Conservation (phyloP, 2,797 vertebrate genomes). For the Liasis olivaceus region DNA sequence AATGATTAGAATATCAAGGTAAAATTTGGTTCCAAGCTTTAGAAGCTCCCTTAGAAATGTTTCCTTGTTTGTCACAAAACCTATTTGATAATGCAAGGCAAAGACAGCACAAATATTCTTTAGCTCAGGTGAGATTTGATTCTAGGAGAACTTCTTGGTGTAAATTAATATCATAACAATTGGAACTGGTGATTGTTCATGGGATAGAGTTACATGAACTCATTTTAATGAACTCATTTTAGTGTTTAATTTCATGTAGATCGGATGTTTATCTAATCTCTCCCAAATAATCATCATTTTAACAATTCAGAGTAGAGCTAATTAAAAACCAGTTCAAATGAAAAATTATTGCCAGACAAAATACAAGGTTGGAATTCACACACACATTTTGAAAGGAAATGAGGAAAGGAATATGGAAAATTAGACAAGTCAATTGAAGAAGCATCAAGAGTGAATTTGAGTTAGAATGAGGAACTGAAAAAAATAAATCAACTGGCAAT, state of each 20-base stretch:
- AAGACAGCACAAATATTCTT: neutral
- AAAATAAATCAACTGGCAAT: neutral
- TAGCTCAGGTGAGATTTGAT: neutral
- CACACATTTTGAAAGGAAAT: neutral
- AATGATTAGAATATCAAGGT: too few relatives aligned
- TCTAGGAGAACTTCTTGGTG: neutral
- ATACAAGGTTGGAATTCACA: neutral
- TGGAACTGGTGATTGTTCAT: neutral
- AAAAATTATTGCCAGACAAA: neutral
- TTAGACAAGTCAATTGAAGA: neutral
- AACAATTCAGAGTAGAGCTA: neutral
- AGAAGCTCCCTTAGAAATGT: too few relatives aligned
- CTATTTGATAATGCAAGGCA: neutral
- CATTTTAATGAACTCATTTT: neutral
- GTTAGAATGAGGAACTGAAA: neutral
- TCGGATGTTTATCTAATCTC: neutral
- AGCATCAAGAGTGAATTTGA: neutral
- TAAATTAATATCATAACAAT: neutral
- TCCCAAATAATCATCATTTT: neutral
- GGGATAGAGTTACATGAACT: neutral
- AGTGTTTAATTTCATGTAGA: neutral
- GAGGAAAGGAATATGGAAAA: neutral
- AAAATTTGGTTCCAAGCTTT: too few relatives aligned
- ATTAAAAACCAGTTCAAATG: neutral
- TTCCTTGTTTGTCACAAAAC: neutral